Conservation (phyloP, 2,113 vertebrate genomes). For the Oryzias melastigma region DNA sequence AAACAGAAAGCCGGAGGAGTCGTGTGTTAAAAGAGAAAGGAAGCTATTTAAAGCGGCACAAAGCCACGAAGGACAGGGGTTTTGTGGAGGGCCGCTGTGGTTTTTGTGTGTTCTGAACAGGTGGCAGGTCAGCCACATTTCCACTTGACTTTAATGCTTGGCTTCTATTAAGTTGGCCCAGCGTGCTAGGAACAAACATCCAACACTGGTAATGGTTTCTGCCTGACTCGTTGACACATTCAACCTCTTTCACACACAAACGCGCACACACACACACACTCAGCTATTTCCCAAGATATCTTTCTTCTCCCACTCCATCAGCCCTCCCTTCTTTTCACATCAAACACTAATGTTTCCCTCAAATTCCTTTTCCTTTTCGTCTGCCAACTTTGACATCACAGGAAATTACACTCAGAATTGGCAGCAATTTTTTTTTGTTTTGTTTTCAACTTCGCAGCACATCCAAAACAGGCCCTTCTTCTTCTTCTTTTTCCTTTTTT, state of each 20-base stretch:
- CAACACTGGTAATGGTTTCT: constrained; percentile 73
- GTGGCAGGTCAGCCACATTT: constrained; percentile 52
- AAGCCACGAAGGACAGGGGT: constrained; percentile 29
- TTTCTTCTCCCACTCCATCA: constrained; percentile 58
- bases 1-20: constrained; percentile 3
- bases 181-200: constrained; percentile 67
- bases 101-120: constrained; percentile 40
- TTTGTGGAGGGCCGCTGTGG: constrained; percentile 19
- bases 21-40: not conserved
- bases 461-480: constrained; percentile 50
- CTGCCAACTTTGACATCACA: constrained; percentile 81
- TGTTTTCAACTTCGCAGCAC: constrained; percentile 66
- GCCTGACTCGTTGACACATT: constrained; percentile 71
- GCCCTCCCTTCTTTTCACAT: constrained; percentile 68
- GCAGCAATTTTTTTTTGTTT: constrained; percentile 28
- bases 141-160: constrained; percentile 70
- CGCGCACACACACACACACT: constrained; percentile 6
- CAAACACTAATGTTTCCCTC: constrained; percentile 79
- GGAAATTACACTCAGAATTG: constrained; percentile 80
- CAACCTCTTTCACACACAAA: constrained; percentile 17
- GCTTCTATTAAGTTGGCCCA: constrained; percentile 72
- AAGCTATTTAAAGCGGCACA: constrained; percentile 7
- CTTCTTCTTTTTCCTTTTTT: too few relatives aligned
- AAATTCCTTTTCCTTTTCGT: constrained; percentile 76
- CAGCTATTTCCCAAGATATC: constrained; percentile 74